Conservation (phyloP, 2,888 invertebrate species). For the Drosophila formosana region DNA sequence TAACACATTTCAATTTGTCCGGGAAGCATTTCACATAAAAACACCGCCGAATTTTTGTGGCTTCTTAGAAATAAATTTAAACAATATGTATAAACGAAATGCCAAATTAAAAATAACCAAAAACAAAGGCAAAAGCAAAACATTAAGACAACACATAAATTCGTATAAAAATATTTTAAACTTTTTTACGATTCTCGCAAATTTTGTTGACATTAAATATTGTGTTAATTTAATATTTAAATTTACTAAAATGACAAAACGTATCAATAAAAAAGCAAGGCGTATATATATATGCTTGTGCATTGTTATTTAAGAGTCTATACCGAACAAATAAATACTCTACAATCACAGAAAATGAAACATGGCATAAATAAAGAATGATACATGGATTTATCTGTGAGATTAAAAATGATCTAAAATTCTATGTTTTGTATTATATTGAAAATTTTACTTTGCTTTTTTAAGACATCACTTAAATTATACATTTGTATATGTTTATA, state of each 20-base stretch:
- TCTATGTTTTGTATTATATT: too few species aligned
- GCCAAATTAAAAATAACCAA: conserved; percentile 18
- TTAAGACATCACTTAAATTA: too few species aligned
- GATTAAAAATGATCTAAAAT: too few species aligned
- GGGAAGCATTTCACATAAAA: conserved; percentile 43
- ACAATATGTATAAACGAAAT: conserved; percentile 46
- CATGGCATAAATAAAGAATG: not conserved
- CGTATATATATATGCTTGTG: not conserved
- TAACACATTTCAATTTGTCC: conserved; percentile 79
- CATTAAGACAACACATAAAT: conserved; percentile 38
- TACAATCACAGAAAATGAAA: not conserved
- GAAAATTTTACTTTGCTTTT: too few species aligned
- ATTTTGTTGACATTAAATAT: conserved; percentile 74
- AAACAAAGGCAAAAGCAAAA: conserved; percentile 16
- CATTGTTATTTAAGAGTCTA: not conserved
- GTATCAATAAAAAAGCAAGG: conserved; percentile 42
- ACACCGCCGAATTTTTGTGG: conserved; percentile 32
- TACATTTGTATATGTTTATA: too few species aligned
- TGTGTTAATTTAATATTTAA: conserved; percentile 80
- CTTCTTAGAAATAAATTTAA: conserved; percentile 47
- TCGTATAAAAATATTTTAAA: conserved; percentile 64
- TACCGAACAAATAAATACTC: conserved; percentile 18
- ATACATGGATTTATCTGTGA: too few species aligned
- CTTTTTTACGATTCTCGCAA: conserved; percentile 64
- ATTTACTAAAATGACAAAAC: conserved; percentile 64